phyloP scores from a whole-genome alignment of 1,140 invertebrate species.

The Drosophila lacertosa region DNA sequence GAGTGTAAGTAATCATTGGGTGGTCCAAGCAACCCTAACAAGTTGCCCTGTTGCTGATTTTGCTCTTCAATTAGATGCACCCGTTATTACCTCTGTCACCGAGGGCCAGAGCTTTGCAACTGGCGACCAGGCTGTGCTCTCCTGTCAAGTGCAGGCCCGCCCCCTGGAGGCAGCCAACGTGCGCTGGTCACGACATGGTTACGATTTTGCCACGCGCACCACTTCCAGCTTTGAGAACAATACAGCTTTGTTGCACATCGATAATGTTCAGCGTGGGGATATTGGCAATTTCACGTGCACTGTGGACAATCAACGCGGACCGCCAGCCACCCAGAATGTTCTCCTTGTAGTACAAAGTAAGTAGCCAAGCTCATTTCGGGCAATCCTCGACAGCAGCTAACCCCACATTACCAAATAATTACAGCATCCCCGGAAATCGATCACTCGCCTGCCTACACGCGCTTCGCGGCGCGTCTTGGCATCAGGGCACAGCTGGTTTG shows the following conservation, averaged over 20 bases:
- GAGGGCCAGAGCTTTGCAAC: constrained; percentile 90
- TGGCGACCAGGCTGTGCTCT: constrained; percentile 92
- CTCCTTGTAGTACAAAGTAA: constrained; percentile 93
- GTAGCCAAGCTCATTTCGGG: constrained; percentile 54
- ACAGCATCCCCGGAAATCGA: constrained; percentile 95
- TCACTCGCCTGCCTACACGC: constrained; percentile 90
- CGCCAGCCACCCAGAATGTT: constrained; percentile 86
- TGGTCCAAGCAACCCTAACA: neutral
- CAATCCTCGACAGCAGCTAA: neutral
- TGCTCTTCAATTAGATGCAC: constrained; percentile 53
- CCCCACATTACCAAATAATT: neutral
- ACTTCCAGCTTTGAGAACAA: constrained; percentile 89
- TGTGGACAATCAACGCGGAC: constrained; percentile 95
- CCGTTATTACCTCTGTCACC: constrained; percentile 90
- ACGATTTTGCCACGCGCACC: constrained; percentile 88
- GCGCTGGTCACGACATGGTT: constrained; percentile 91
- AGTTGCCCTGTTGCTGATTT: neutral
- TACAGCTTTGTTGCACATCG: constrained; percentile 92
- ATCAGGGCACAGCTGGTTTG: constrained; percentile 92
- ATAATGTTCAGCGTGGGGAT: constrained; percentile 91
- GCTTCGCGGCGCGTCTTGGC: constrained; percentile 94
- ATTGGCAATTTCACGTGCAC: constrained; percentile 95
- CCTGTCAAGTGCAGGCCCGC: constrained; percentile 93
- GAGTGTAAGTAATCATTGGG: constrained; percentile 90
- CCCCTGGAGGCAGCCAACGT: constrained; percentile 93